These are phyloP conservation scores for Chrysodeixis includens DNA, from an alignment of 2,888 invertebrate genomes.

Conservation along the genomic window DNA sequence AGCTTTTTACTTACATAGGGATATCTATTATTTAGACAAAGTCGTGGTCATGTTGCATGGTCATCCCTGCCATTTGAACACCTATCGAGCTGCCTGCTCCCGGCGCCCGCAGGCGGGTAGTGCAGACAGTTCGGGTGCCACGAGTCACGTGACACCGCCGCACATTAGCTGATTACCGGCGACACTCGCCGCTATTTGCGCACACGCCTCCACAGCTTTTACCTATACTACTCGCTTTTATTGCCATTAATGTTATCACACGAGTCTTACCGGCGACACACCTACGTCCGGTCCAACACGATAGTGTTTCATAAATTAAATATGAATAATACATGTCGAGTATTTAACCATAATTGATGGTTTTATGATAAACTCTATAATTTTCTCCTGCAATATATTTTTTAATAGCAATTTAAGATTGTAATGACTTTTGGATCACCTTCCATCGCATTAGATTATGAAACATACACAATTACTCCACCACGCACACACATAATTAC, in stretches of 20 bases:
- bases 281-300: slow-evolving; percentile 3
- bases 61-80: not conserved
- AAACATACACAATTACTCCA: not conserved
- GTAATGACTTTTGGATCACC: not conserved
- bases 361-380: not conserved
- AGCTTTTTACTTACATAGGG: too few species aligned
- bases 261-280: slow-evolving; percentile 3
- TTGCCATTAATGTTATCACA: slow-evolving; percentile 39
- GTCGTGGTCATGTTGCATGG: too few species aligned
- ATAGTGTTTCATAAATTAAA: not conserved
- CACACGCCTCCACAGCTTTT: slow-evolving; percentile 50
- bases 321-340: not conserved
- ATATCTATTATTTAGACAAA: too few species aligned
- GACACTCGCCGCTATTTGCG: slow-evolving; percentile 52
- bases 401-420: not conserved
- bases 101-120: too few species aligned
- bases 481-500: not conserved
- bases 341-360: not conserved
- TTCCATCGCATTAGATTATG: not conserved
- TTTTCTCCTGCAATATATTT: not conserved
- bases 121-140: not conserved
- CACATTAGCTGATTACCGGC: slow-evolving; percentile 70
- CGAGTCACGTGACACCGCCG: slow-evolving; percentile 29
- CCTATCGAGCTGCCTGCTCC: too few species aligned
- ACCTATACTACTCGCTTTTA: slow-evolving; percentile 43